Percentiles rank a stretch among this genome's conserved stretches.
phyloP scores from a whole-genome alignment of 1,140 invertebrate genomes.

The Cotesia typhae region DNA sequence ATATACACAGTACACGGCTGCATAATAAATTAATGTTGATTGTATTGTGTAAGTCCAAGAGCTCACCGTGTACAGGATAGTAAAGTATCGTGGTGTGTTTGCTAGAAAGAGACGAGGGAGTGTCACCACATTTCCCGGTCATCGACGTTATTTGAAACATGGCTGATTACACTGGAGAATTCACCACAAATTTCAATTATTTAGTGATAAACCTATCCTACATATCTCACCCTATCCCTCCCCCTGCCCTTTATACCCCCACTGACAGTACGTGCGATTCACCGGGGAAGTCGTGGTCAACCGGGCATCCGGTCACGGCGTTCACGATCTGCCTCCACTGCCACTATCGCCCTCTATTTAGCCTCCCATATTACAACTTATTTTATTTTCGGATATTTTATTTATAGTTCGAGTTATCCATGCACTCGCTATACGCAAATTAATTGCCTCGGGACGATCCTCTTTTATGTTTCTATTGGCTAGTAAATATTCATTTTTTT shows the following conservation, averaged over 20 bases:
- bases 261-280: conserved; percentile 1
- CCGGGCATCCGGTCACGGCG: conserved; percentile 24
- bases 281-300: conserved; percentile 23
- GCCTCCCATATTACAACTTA: neutral
- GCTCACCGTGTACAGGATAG: no score
- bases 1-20: no score
- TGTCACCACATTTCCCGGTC: conserved; percentile 33
- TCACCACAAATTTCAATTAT: conserved; percentile 61
- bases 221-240: neutral
- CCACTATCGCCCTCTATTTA: conserved; percentile 32
- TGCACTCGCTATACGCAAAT: no score
- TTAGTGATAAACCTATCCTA: conserved; percentile 50
- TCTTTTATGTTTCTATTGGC: no score
- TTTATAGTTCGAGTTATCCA: no score
- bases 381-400: neutral
- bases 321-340: conserved; percentile 36
- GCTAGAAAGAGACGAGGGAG: neutral
- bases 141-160: conserved; percentile 58
- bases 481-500: no score
- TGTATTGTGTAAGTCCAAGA: no score
- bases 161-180: conserved; percentile 59
- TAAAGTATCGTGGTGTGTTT: no score
- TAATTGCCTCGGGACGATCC: no score
- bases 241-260: neutral
- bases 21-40: no score